These are phyloP conservation scores for Eustalomyia histrio DNA, from an alignment of 2,888 invertebrate genomes.

Conservation along the genomic window DNA sequence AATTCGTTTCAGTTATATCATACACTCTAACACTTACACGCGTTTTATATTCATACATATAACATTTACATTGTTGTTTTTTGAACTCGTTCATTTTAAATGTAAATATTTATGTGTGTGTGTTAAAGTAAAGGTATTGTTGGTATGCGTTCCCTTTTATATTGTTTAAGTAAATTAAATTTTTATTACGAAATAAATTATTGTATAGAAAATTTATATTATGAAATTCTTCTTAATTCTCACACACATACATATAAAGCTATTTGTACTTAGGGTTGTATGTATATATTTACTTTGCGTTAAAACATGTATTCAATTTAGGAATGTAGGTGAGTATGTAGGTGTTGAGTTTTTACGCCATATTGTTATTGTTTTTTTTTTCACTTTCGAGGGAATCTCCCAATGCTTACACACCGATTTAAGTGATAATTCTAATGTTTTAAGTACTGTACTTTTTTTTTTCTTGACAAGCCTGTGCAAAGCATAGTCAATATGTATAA, in stretches of 20 bases:
- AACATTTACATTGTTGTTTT: not conserved
- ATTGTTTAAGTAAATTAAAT: slow-evolving; percentile 40
- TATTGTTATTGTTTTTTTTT: slow-evolving; percentile 34
- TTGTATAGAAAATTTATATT: slow-evolving; percentile 9
- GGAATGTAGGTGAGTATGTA: slow-evolving; percentile 47
- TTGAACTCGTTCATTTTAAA: not conserved
- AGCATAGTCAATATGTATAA: no score
- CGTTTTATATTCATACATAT: no score
- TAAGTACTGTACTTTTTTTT: no score
- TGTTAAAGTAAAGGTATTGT: slow-evolving; percentile 1
- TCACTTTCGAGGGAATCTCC: no score
- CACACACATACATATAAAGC: slow-evolving; percentile 1
- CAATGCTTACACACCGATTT: no score
- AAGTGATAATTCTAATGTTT: no score
- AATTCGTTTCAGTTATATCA: no score
- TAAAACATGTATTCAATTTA: not conserved
- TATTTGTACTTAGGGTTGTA: not conserved
- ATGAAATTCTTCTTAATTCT: not conserved
- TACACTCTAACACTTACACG: no score
- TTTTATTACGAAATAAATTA: slow-evolving; percentile 38
- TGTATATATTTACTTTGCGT: slow-evolving; percentile 20
- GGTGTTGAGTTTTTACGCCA: slow-evolving; percentile 43
- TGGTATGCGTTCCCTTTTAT: slow-evolving; percentile 6
- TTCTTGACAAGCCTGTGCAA: no score
- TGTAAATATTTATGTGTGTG: not conserved